These are phyloP conservation scores for Cottoperca gobio DNA, from an alignment of 2,797 vertebrate species.

Conservation along the genomic window DNA sequence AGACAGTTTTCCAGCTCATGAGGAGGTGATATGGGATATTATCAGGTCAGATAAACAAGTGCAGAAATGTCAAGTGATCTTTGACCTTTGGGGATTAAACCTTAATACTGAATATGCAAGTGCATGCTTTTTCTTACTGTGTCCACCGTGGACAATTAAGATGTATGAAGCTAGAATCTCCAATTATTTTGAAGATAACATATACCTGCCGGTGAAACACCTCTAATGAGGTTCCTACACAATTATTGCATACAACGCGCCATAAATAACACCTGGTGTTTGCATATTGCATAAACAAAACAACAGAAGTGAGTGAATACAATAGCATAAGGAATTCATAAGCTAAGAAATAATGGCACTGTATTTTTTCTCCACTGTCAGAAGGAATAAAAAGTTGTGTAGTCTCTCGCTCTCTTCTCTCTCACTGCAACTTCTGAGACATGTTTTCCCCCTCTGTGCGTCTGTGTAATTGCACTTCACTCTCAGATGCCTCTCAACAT, in stretches of 20 bases:
- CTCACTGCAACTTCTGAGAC: conserved; percentile 59
- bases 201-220: conserved; percentile 34
- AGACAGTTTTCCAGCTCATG: conserved; percentile 29
- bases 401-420: conserved; percentile 42
- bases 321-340: conserved; percentile 53
- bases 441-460: conserved; percentile 43
- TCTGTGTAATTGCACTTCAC: conserved; percentile 79
- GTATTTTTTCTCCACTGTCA: conserved; percentile 31
- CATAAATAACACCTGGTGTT: conserved; percentile 62
- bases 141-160: conserved; percentile 6
- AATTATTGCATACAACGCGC: conserved; percentile 46
- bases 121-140: neutral
- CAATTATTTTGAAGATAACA: conserved; percentile 27
- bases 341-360: conserved; percentile 31
- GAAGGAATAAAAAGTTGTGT: conserved; percentile 59
- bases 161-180: conserved; percentile 4
- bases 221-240: conserved; percentile 61
- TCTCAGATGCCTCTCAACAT: conserved; percentile 77
- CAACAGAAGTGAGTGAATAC: conserved; percentile 47
- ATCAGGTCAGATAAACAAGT: conserved; percentile 34
- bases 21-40: conserved; percentile 21
- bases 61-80: conserved; percentile 7
- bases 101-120: neutral
- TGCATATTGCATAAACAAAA: conserved; percentile 68
- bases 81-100: neutral